These are phyloP conservation scores for Corythoichthys haematopterus DNA, from an alignment of 2,113 vertebrate genomes.

Conservation along the genomic window DNA sequence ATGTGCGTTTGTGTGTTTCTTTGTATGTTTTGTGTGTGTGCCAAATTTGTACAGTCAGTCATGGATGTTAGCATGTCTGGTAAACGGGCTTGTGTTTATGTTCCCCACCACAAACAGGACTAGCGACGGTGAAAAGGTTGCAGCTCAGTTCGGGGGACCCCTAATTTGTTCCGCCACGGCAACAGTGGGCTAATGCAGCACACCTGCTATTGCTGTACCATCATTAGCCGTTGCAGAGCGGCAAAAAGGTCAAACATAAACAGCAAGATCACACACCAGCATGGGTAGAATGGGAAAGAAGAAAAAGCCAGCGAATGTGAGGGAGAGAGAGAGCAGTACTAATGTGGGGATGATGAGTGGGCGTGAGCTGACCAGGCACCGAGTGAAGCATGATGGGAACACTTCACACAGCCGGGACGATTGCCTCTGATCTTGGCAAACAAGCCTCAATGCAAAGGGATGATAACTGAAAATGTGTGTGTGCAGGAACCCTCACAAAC, in stretches of 20 bases:
- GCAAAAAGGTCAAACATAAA: constrained; percentile 68
- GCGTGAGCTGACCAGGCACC: constrained; percentile 52
- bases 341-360: constrained; percentile 66
- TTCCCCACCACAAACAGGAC: constrained; percentile 43
- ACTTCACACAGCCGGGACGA: constrained; percentile 52
- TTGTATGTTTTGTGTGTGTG: neutral
- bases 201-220: constrained; percentile 69
- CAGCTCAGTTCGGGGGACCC: constrained; percentile 46
- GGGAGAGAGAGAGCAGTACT: constrained; percentile 37
- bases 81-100: constrained; percentile 51
- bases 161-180: constrained; percentile 64
- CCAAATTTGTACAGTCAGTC: neutral
- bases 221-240: constrained; percentile 60
- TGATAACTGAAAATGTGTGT: constrained; percentile 14
- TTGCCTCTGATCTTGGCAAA: constrained; percentile 56
- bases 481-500: constrained; percentile 6
- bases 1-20: neutral
- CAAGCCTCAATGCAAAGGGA: constrained; percentile 36
- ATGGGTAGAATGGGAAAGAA: constrained; percentile 31
- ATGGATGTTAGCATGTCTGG: constrained; percentile 29
- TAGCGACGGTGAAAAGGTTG: constrained; percentile 50
- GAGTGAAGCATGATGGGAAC: constrained; percentile 64
- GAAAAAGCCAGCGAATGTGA: constrained; percentile 23
- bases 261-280: constrained; percentile 48
- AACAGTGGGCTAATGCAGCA: constrained; percentile 68